Evolutionary conservation across 2,797 vertebrate genomes (phyloP), one percentile per base, ranked within the genome.

Genomic region (Cyclura pinguis): DNA sequence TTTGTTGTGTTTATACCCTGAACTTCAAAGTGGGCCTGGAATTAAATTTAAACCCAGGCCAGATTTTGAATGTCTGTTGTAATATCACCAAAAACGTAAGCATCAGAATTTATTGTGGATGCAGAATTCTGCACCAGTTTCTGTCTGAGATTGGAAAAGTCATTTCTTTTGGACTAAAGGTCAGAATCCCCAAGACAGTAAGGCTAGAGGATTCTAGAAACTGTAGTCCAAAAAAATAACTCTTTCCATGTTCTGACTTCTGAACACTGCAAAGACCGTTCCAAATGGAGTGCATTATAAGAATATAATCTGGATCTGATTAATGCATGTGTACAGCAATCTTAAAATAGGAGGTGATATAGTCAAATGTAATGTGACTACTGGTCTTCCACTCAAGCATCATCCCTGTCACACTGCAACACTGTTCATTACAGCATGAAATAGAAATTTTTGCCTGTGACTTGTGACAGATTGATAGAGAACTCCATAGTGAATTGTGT

Each of bases 401-500:
- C 59, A 89, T 24, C 4, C 35, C 9, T 77, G 74, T 42, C 13
- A 80, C 29, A 82, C 64, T 85, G 9, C 76, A 89, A 80, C 16
- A 42, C 16, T 50, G 72, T 38, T 32, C 16, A 50, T 7, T 78
- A 8, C 10, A 0, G 32, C 7, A 50, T 42, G 59, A 81, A 92
- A 55, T 4, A 32, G 0, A 38, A 18, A 6, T 78, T 57, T 27
- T 0, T 32, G 22, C n/a, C 52, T 22, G 50, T 0, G 9, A 14
- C 42, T 47, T 52, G 42, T 50, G 69, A 81, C 18, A 1, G 22
- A 29, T 27, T 20, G 22, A 62, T 8, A 10, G 22, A 59, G 14
- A 0, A 1, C 0, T 0, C 18, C 1, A 0, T 0, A 32, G 0
- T 22, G 42, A 76, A 16, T 5, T 86, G 38, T 74, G 86, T 86